Evolutionary conservation across 2,888 invertebrate species (phyloP), one percentile per base, ranked within the genome.

Genomic region (Cetonia aurata): DNA sequence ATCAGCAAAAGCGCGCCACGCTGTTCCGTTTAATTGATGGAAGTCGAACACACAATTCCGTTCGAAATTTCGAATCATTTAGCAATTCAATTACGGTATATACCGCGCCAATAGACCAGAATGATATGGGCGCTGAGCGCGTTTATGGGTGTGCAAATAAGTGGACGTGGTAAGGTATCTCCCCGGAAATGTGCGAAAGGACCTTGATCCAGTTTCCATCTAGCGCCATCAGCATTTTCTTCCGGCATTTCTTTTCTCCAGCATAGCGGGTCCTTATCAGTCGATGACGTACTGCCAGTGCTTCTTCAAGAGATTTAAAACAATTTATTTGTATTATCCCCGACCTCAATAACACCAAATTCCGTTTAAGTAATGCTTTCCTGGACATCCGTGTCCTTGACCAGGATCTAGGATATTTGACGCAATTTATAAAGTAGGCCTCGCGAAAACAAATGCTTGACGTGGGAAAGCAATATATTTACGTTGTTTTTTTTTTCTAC

Each of bases 231-330:
- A 33, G 46, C 60, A 33, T 60, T 42, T 46, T 48, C 48, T 52
- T 52, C 52, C 10, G 9, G 31, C 13, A 59, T 68, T 68, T 55
- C 66, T 59, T 69, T 69, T 69, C 67, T 53, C 52, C 62, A 55
- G 69, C 66, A 56, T 72, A 67, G 60, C 60, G 46, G 71, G 56
- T 67, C 70, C 66, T 68, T 73, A 73, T 73, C 73, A 70, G 73
- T 42, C 57, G 60, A 67, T 71, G 73, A 73, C 70, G 71, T 71
- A 70, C 65, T 62, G 46, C 56, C 44, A 12, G 12, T 46, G 31
- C 31, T 6, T 60, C 13, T 53, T 48, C 50, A 56, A 55, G 41
- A 48, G 62, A 69, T 73, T 67, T 62, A 66, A 55, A 69, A 69
- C 70, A 33, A 57, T 62, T 60, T 66, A 69, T 46, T 60, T n/a